Base-by-base conservation (phyloP, 2,888 invertebrate species). In the Seira musarum region DNA sequence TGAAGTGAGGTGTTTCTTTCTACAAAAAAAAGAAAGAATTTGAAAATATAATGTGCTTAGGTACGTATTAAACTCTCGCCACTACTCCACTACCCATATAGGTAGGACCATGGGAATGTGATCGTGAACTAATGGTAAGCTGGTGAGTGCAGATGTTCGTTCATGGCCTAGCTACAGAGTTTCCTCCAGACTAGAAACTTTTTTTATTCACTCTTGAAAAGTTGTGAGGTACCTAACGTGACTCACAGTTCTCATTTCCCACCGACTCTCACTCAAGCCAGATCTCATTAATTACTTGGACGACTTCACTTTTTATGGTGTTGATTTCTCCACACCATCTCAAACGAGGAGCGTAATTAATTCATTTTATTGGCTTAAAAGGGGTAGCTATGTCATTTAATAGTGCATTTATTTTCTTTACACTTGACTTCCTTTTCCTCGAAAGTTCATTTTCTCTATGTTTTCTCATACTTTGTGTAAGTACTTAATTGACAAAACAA, bases 341-440 rank as follows among this genome's bases (percentile, higher is more conserved):
- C 61, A 71, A 61, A 40, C 61, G 71, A 71, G 63, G 63, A 71
- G 71, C 72, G 71, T 78, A 79, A 79, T 79, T 79, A 79, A 79
- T 79, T 79, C 78, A 79, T 79, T 79, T 72, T 79, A 79, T 72
- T 79, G 71, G 78, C 78, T 79, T 72, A 72, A 79, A 79, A 79
- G 72, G 30, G 8, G 8, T 30, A 71, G 71, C 67, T 78, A 72
- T 68, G 63, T 67, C 71, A 79, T 79, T 79, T 79, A n/a, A n/a
- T n/a, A 79, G 78, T 79, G 61, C 78, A 79, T 46, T 72, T 72
- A 79, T 79, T 79, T 79, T 72, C 67, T 72, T 79, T 72, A 61
- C 78, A 72, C 67, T 67, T 30, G 30, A 30, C 2, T 8, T 30
- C 30, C 8, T 30, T 61, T 35, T 6, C 49, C n/a, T 71, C 72